Conservation (phyloP, 2,797 vertebrate genomes). For the Gila robusta region DNA sequence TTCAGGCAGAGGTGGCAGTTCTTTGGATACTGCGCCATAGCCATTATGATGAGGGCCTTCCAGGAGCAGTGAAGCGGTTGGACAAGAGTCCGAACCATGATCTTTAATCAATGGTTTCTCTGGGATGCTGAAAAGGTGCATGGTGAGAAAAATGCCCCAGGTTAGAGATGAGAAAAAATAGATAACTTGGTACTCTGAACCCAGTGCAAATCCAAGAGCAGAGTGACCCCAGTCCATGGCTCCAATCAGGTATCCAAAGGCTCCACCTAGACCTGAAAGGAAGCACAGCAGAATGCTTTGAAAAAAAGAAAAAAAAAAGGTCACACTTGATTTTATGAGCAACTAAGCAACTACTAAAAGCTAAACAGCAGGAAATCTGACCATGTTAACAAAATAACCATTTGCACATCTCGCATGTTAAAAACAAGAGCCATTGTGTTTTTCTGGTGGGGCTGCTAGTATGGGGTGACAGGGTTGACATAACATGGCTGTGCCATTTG, state of each 20-base stretch:
- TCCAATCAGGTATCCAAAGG: constrained; percentile 91
- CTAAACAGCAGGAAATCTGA: background rate
- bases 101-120: constrained; percentile 82
- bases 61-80: constrained; percentile 66
- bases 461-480: too few relatives aligned
- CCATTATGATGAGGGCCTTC: constrained; percentile 68
- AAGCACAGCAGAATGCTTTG: background rate
- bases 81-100: background rate
- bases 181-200: constrained; percentile 96
- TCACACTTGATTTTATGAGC: background rate
- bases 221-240: constrained; percentile 94
- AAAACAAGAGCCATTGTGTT: background rate
- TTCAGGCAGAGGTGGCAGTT: constrained; percentile 67
- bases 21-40: constrained; percentile 82
- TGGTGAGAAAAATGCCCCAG: constrained; percentile 83
- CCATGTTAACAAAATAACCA: too few relatives aligned
- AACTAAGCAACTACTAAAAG: background rate
- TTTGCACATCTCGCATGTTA: background rate
- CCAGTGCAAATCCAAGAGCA: constrained; percentile 81
- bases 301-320: background rate
- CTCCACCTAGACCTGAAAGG: constrained; percentile 90
- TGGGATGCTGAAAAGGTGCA: constrained; percentile 94
- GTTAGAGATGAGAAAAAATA: constrained; percentile 89
- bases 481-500: background rate
- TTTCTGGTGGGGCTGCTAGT: background rate